Evolutionary conservation across 2,888 invertebrate species (phyloP).

Genomic region (Dryococelus australis): DNA sequence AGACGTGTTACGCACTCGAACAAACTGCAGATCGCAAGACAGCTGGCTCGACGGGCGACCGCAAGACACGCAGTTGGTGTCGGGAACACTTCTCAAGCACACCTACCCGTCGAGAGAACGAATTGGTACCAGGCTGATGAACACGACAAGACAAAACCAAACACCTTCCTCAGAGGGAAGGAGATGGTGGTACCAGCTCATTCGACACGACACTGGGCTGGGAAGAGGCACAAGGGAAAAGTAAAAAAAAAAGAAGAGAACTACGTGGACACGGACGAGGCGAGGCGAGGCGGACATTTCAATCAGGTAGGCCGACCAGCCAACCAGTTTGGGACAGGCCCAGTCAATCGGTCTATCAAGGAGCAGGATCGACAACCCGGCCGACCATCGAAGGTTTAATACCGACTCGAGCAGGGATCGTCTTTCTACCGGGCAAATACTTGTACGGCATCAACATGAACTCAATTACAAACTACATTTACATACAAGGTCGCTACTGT

Average conservation of each 20-base stretch:
- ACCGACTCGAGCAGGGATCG: too few species aligned
- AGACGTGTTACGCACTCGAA: background rate
- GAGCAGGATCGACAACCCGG: background rate
- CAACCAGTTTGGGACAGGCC: slow-evolving; percentile 16
- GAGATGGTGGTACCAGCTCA: background rate
- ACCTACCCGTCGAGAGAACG: background rate
- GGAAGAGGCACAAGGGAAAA: background rate
- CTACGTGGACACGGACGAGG: background rate
- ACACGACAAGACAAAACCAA: background rate
- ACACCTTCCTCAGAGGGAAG: background rate
- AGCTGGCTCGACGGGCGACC: background rate
- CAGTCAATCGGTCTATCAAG: background rate
- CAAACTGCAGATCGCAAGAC: background rate
- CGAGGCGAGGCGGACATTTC: background rate
- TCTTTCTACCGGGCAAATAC: too few species aligned
- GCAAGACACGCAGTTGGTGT: too few species aligned
- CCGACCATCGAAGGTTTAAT: too few species aligned
- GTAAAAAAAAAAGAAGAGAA: background rate
- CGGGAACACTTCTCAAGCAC: background rate
- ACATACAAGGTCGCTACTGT: too few species aligned
- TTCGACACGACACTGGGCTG: background rate
- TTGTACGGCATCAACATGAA: too few species aligned
- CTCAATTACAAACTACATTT: too few species aligned
- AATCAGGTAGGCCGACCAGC: background rate
- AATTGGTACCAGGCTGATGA: background rate